Conservation (phyloP, 2,888 invertebrate genomes). For the Timandra comae region DNA sequence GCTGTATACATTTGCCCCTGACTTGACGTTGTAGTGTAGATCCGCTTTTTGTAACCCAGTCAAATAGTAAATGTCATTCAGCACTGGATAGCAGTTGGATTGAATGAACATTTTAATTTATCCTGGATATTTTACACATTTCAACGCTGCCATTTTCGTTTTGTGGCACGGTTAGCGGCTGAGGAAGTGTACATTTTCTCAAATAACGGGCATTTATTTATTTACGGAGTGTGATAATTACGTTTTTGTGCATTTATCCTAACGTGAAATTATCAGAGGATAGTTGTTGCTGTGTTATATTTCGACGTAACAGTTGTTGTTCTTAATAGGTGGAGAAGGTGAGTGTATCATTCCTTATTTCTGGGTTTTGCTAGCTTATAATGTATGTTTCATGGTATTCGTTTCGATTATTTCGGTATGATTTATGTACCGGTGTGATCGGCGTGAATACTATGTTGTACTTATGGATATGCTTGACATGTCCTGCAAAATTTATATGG, state of each 20-base stretch:
- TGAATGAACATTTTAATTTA: constrained; percentile 16
- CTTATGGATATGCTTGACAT: background rate
- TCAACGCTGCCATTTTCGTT: constrained; percentile 75
- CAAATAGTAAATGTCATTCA: no score
- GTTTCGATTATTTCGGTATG: no score
- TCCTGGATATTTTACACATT: constrained; percentile 34
- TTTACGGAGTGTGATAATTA: constrained; percentile 37
- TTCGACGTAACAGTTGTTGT: constrained; percentile 48
- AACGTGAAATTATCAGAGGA: constrained; percentile 32
- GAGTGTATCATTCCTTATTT: constrained; percentile 45
- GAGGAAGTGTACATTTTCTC: constrained; percentile 48
- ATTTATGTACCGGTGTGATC: background rate
- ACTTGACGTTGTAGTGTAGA: no score
- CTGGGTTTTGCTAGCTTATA: constrained; percentile 13
- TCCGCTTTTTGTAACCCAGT: no score
- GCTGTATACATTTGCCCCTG: no score
- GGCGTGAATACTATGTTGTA: background rate
- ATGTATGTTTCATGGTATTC: no score
- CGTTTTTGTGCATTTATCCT: constrained; percentile 29
- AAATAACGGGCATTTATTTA: constrained; percentile 40
- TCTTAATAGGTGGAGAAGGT: constrained; percentile 66
- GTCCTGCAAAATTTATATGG: constrained; percentile 1
- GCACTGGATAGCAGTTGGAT: no score
- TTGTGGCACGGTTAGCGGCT: constrained; percentile 71
- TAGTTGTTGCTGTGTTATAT: constrained; percentile 35